phyloP scores from a whole-genome alignment of 2,113 vertebrate species.

The Tretioscincus oriximinensis region DNA sequence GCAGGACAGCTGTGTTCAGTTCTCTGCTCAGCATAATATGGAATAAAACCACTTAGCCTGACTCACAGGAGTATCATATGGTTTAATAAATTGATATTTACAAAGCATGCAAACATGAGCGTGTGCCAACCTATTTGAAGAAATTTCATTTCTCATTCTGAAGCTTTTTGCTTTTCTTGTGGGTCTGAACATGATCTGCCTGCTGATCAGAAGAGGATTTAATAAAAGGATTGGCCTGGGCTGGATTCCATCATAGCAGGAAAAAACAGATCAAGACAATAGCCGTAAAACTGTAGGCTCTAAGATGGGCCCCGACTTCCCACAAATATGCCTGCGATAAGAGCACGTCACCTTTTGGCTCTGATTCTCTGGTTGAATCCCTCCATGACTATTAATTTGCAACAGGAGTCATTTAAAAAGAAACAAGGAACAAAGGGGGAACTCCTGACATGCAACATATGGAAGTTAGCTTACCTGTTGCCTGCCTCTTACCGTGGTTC shows the following conservation, averaged over 20 bases:
- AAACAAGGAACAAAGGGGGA: neutral
- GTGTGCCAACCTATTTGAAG: neutral
- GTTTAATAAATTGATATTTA: conserved; percentile 6
- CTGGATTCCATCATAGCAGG: neutral
- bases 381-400: neutral
- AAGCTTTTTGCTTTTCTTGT: neutral
- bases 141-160: neutral
- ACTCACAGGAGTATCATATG: neutral
- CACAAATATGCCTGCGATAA: neutral
- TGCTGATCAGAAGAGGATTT: neutral
- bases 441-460: neutral
- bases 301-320: neutral
- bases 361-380: neutral
- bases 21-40: neutral
- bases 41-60: neutral
- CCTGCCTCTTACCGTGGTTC: neutral
- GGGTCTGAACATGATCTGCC: neutral
- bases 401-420: neutral
- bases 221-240: neutral
- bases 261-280: neutral
- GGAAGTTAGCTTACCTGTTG: neutral
- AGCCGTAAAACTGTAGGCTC: too few relatives aligned
- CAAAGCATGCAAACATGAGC: neutral
- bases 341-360: neutral
- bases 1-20: neutral